Evolutionary conservation across 2,888 invertebrate genomes (phyloP).

Genomic region (Eutolmus rufibarbis): DNA sequence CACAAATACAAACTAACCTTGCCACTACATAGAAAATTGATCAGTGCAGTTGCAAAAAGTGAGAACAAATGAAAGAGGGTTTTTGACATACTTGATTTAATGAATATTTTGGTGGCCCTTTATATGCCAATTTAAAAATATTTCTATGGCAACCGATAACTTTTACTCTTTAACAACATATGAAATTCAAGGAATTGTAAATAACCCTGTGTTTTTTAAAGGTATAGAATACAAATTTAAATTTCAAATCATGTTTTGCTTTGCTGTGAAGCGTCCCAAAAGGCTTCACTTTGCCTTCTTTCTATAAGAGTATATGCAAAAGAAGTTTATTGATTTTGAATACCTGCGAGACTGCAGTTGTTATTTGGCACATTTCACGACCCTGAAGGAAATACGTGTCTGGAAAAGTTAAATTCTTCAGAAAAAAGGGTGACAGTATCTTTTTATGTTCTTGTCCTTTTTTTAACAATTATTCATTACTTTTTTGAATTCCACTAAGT

Average conservation of each 20-base stretch:
- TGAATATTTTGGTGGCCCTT: no score
- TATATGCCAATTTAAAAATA: no score
- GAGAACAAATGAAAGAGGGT: no score
- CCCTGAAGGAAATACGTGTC: neutral
- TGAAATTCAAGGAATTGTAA: neutral
- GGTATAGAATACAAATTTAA: neutral
- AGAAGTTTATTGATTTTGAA: neutral
- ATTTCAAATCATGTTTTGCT: neutral
- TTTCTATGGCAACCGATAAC: no score
- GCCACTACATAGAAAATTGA: no score
- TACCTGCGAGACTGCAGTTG: neutral
- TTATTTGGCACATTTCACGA: neutral
- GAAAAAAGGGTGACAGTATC: neutral
- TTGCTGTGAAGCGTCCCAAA: neutral
- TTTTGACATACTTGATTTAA: no score
- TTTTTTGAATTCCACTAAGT: neutral
- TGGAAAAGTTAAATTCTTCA: neutral
- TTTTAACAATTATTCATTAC: neutral
- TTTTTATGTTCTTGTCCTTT: neutral
- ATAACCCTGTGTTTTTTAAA: no score
- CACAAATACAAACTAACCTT: no score
- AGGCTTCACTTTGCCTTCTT: neutral
- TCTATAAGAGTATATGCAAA: neutral
- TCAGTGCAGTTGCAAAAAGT: no score
- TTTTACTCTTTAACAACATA: neutral